A percentile compares a stretch with the other conserved stretches of the same genome.
Evolutionary conservation across 2,888 invertebrate species (phyloP).

Genomic region (Toxonevra muliebris): DNA sequence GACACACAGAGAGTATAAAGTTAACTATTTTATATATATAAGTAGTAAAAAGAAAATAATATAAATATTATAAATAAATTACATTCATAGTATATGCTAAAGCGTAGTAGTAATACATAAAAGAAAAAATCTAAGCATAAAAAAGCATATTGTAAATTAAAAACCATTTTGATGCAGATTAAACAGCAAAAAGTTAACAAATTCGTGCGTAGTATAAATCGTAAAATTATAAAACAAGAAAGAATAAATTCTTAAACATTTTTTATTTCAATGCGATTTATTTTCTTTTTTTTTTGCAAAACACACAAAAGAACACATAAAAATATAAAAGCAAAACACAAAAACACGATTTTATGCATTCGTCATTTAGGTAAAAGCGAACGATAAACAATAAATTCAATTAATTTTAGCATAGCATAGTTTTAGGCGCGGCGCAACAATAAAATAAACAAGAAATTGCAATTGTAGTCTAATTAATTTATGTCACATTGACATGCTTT

Average conservation of each 20-base stretch:
- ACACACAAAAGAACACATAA: neutral
- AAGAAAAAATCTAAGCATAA: conserved; percentile 10
- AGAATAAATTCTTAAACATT: conserved; percentile 3
- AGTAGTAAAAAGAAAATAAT: conserved; percentile 28
- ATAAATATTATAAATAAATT: conserved; percentile 14
- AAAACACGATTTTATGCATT: neutral
- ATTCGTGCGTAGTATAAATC: conserved; percentile 51
- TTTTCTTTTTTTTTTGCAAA: neutral
- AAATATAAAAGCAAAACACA: neutral
- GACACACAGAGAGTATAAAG: conserved; percentile 58
- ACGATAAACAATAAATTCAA: conserved; percentile 24
- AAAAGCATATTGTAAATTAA: conserved; percentile 40
- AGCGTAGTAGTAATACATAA: neutral
- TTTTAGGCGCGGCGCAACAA: conserved; percentile 24
- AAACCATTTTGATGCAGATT: conserved; percentile 38
- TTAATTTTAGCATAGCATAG: conserved; percentile 25
- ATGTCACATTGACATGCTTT: conserved; percentile 48
- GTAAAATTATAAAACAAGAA: neutral
- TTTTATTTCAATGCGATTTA: conserved; percentile 7
- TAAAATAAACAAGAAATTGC: neutral
- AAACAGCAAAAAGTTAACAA: conserved; percentile 59
- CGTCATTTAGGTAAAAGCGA: conserved; percentile 20
- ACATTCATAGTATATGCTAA: neutral
- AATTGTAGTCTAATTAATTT: conserved; percentile 36
- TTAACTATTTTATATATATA: conserved; percentile 61